phyloP scores from a whole-genome alignment of 1,140 invertebrate species.

The Euwallacea fornicatus region DNA sequence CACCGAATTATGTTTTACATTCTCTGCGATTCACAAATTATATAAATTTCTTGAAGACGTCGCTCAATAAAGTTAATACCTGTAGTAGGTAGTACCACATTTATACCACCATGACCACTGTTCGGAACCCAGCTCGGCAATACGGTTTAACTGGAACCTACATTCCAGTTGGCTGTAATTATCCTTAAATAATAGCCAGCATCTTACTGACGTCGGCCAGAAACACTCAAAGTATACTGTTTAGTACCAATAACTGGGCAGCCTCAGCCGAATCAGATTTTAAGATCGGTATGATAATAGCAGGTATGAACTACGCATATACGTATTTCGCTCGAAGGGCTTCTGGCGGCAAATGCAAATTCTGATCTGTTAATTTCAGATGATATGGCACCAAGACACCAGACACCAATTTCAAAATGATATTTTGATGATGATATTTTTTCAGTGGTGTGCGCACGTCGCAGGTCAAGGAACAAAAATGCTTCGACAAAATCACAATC shows the following conservation, averaged over 20 bases:
- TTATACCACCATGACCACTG: conserved; percentile 9
- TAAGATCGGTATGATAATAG: conserved; percentile 34
- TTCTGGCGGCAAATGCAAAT: conserved; percentile 27
- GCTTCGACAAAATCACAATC: background rate
- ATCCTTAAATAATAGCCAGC: conserved; percentile 28
- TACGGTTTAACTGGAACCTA: conserved; percentile 9
- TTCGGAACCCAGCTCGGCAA: background rate
- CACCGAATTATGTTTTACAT: too few relatives aligned
- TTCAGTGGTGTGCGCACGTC: background rate
- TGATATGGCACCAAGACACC: too few relatives aligned
- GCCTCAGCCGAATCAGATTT: conserved; percentile 30
- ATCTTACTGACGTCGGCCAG: conserved; percentile 28
- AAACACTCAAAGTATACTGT: conserved; percentile 32
- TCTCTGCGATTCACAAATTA: too few relatives aligned
- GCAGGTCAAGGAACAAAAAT: background rate
- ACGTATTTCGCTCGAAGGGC: conserved; percentile 5
- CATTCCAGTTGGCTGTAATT: conserved; percentile 31
- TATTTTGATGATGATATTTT: too few relatives aligned
- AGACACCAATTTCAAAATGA: too few relatives aligned
- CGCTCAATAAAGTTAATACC: background rate
- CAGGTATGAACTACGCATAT: conserved; percentile 27
- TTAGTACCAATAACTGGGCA: conserved; percentile 34
- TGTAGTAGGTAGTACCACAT: background rate
- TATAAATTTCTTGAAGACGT: too few relatives aligned
- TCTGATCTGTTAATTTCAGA: conserved; percentile 24